Conservation (phyloP, 2,797 vertebrate genomes). For the Cetoscarus ocellatus region DNA sequence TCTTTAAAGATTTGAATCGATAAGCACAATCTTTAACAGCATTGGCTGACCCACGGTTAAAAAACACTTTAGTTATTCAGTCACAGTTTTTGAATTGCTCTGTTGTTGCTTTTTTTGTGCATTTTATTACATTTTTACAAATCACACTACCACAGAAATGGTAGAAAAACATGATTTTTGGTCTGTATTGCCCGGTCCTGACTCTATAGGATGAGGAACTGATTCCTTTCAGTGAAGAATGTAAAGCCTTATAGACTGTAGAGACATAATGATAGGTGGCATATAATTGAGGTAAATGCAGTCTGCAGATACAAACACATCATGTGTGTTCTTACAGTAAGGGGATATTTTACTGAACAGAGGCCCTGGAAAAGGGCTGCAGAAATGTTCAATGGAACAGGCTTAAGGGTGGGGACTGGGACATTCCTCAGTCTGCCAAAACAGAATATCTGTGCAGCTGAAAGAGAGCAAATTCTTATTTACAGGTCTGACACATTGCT, state of each 20-base stretch:
- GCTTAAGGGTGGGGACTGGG: slow-evolving; percentile 65
- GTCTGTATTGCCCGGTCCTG: too few relatives aligned
- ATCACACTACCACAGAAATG: too few relatives aligned
- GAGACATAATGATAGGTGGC: background rate
- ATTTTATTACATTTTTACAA: too few relatives aligned
- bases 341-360: slow-evolving; percentile 44
- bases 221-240: slow-evolving; percentile 8
- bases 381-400: slow-evolving; percentile 59
- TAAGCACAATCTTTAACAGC: too few relatives aligned
- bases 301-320: slow-evolving; percentile 20
- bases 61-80: too few relatives aligned
- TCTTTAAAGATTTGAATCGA: too few relatives aligned
- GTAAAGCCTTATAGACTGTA: background rate
- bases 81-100: too few relatives aligned
- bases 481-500: slow-evolving; percentile 45
- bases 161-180: too few relatives aligned
- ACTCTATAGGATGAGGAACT: background rate
- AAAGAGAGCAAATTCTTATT: slow-evolving; percentile 54
- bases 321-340: slow-evolving; percentile 32
- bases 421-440: slow-evolving; percentile 72
- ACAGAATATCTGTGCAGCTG: slow-evolving; percentile 56
- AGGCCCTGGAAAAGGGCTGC: slow-evolving; percentile 45
- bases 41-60: too few relatives aligned
- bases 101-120: too few relatives aligned
- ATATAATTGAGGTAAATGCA: slow-evolving; percentile 6